Percentiles rank a stretch among this genome's conserved stretches.
These are phyloP conservation scores for Drosophila leontia DNA, from an alignment of 1,140 invertebrate genomes.

Conservation along the genomic window DNA sequence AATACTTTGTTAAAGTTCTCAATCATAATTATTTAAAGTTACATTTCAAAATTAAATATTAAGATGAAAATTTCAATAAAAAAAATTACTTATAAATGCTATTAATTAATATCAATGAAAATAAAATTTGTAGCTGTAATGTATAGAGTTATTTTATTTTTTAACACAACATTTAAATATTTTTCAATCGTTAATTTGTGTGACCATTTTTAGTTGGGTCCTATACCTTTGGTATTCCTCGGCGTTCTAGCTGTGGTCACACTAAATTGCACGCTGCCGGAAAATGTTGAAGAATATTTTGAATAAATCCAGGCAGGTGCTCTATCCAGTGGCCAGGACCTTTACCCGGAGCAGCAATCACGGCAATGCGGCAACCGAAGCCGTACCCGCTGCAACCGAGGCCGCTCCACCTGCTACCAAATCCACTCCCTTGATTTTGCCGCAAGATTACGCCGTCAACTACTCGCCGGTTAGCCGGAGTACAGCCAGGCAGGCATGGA, in stretches of 20 bases:
- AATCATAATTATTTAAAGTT: slow-evolving; percentile 38
- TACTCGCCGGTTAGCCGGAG: slow-evolving; percentile 60
- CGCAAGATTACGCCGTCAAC: slow-evolving; percentile 53
- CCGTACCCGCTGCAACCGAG: neutral
- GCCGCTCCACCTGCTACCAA: neutral
- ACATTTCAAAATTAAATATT: neutral
- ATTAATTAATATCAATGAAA: neutral
- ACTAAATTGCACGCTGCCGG: slow-evolving; percentile 4
- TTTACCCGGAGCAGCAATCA: slow-evolving; percentile 33
- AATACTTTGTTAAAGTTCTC: slow-evolving; percentile 14
- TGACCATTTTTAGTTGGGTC: neutral
- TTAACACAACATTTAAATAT: neutral
- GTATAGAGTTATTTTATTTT: neutral
- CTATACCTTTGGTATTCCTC: neutral
- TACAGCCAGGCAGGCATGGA: slow-evolving; percentile 91
- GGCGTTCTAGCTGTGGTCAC: neutral
- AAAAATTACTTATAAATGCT: too few relatives aligned
- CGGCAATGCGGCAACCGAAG: slow-evolving; percentile 5
- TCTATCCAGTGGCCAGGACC: slow-evolving; percentile 57
- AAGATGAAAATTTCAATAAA: too few relatives aligned
- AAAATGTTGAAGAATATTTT: slow-evolving; percentile 79
- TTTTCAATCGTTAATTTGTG: neutral
- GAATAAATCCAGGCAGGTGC: slow-evolving; percentile 67
- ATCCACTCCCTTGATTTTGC: slow-evolving; percentile 53
- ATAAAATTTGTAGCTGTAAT: neutral